phyloP scores from a whole-genome alignment of 1,140 invertebrate genomes.

The Aphaenogaster ashmeadi region DNA sequence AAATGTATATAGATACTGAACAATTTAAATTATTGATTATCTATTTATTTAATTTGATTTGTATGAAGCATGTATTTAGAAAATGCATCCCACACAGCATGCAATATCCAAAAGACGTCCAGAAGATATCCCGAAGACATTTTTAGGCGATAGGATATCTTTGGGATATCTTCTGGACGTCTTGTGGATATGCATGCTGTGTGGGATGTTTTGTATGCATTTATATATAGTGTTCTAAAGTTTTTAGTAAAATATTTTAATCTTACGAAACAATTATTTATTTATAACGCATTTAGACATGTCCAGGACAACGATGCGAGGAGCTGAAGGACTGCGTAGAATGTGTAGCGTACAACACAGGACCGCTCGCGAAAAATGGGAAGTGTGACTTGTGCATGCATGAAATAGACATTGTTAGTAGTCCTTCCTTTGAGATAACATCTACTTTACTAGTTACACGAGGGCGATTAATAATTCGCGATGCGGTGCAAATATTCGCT shows the following conservation, averaged over 20 bases:
- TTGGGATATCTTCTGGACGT: no score
- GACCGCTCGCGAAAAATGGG: conserved; percentile 87
- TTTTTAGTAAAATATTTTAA: conserved; percentile 6
- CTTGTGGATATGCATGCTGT: no score
- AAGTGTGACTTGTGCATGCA: conserved; percentile 81
- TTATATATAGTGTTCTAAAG: not conserved
- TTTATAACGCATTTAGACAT: conserved; percentile 88
- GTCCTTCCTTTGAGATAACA: not conserved
- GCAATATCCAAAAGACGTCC: no score
- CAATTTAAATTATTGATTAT: conserved; percentile 22
- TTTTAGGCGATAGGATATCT: no score
- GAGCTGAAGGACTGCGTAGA: conserved; percentile 93
- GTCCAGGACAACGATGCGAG: conserved; percentile 90
- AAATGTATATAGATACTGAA: not conserved
- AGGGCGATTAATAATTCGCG: conserved; percentile 23
- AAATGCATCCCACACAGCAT: not conserved
- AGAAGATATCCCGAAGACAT: no score
- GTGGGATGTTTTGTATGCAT: not conserved
- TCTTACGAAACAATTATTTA: not conserved
- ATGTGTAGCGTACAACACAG: conserved; percentile 91
- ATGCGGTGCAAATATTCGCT: conserved; percentile 2
- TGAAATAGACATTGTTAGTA: conserved; percentile 75
- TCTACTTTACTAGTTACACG: conserved; percentile 11
- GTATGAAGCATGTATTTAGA: not conserved
- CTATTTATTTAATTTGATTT: not conserved